Percentiles rank a stretch among this genome's conserved stretches.
Evolutionary conservation across 1,140 invertebrate species (phyloP).

Genomic region (Pachypeltis micranthus): DNA sequence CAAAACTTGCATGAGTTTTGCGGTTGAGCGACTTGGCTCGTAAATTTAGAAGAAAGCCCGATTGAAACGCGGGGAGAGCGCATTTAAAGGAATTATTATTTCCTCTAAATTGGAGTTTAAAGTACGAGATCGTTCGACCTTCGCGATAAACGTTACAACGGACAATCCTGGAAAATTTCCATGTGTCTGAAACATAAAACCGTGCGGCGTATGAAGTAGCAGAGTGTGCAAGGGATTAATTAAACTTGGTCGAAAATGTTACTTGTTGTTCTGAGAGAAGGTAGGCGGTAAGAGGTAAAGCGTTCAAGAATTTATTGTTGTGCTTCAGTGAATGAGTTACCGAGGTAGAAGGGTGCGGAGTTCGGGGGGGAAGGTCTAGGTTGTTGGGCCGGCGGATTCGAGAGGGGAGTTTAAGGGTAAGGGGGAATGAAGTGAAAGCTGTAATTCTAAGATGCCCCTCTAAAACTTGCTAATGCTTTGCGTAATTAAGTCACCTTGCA

Average conservation of each 20-base stretch:
- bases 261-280: not conserved
- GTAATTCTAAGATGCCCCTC: conserved; percentile 2
- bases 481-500: not conserved
- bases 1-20: too few relatives aligned
- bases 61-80: too few relatives aligned
- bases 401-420: not conserved
- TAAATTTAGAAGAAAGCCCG: too few relatives aligned
- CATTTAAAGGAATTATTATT: too few relatives aligned
- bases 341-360: not conserved
- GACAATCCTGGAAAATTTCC: not conserved
- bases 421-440: not conserved
- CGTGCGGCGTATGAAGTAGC: not conserved
- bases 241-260: conserved; percentile 3
- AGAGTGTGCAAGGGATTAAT: conserved; percentile 8
- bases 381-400: not conserved
- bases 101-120: too few relatives aligned
- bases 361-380: not conserved
- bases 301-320: conserved; percentile 9
- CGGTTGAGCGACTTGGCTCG: too few relatives aligned
- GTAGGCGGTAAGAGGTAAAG: not conserved
- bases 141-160: too few relatives aligned
- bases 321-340: conserved; percentile 1
- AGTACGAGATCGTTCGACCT: too few relatives aligned
- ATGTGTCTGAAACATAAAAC: not conserved
- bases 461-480: conserved; percentile 2